phyloP scores from a whole-genome alignment of 2,888 invertebrate species.

The Petrolisthes manimaculis region DNA sequence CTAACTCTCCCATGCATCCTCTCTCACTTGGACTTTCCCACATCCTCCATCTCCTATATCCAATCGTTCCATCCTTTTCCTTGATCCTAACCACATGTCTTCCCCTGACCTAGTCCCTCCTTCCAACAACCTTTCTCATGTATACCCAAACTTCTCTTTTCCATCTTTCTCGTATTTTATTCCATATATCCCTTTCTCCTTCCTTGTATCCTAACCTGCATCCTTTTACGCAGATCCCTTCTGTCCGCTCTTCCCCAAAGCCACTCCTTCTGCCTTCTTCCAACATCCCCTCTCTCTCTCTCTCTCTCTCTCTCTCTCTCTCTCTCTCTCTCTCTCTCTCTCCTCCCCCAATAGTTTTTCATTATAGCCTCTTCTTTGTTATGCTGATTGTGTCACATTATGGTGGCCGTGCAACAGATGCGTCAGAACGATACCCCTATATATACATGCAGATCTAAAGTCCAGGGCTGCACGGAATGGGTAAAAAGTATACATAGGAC shows the following conservation, averaged over 20 bases:
- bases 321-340: neutral
- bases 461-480: too few species aligned
- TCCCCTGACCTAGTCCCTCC: constrained; percentile 5
- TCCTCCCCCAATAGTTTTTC: neutral
- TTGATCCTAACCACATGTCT: neutral
- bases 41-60: neutral
- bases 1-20: neutral
- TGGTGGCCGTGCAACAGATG: too few species aligned
- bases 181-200: neutral
- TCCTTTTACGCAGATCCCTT: neutral
- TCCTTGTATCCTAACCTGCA: neutral
- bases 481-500: too few species aligned
- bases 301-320: neutral
- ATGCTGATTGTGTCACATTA: too few species aligned
- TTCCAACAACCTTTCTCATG: neutral
- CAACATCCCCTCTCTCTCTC: neutral
- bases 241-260: neutral
- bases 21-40: neutral
- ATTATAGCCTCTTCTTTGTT: too few species aligned
- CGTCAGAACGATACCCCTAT: too few species aligned
- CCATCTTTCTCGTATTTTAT: neutral
- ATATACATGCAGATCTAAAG: too few species aligned
- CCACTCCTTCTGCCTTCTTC: neutral
- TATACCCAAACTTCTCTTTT: neutral
- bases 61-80: neutral